A percentile compares a stretch with the other conserved stretches of the same genome.
These are phyloP conservation scores for Orientallactaga sibirica DNA, from an alignment of 2,797 vertebrate species.

Conservation along the genomic window DNA sequence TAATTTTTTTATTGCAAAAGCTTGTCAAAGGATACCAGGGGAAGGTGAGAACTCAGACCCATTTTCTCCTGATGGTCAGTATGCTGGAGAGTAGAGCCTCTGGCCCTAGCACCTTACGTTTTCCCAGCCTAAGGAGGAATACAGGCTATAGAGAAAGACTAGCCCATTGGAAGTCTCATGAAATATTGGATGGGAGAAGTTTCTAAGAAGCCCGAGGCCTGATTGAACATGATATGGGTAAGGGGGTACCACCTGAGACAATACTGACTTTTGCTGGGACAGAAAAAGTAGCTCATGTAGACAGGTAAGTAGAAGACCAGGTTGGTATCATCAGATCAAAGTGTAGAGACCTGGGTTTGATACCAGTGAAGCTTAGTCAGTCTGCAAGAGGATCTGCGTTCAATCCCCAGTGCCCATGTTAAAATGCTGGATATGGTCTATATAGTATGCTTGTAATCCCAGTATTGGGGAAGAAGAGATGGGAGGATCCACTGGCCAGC, in stretches of 20 bases:
- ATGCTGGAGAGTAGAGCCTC: not conserved
- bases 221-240: not conserved
- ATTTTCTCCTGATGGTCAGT: not conserved
- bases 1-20: slow-evolving; percentile 6
- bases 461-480: too few species aligned
- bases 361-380: too few species aligned
- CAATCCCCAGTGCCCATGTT: too few species aligned
- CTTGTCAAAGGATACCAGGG: slow-evolving; percentile 22
- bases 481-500: too few species aligned
- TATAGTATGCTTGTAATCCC: too few species aligned
- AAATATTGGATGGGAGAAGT: not conserved
- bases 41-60: not conserved
- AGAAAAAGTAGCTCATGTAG: not conserved
- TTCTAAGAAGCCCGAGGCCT: slow-evolving; percentile 13
- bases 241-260: not conserved
- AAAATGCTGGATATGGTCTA: too few species aligned
- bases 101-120: not conserved
- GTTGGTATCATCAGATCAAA: not conserved
- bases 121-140: not conserved
- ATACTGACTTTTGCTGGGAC: not conserved
- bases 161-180: accelerated
- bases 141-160: not conserved
- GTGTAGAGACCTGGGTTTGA: not conserved
- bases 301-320: not conserved
- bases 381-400: too few species aligned